These are phyloP conservation scores for Quadriops clusia DNA, from an alignment of 2,888 invertebrate genomes.

Conservation along the genomic window DNA sequence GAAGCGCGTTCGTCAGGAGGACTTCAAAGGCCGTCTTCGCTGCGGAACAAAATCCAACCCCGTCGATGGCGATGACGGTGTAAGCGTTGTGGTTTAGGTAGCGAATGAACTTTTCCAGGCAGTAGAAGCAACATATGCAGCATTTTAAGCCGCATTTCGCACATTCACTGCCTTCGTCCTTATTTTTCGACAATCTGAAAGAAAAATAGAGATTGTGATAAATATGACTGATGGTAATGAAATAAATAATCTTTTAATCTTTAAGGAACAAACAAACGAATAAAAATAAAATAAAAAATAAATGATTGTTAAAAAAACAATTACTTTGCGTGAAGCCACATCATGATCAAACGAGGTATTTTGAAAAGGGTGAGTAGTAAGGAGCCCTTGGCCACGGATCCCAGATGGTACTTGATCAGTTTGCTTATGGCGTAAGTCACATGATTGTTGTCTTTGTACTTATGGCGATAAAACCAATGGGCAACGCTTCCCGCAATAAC, in stretches of 20 bases:
- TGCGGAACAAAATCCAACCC: slow-evolving; percentile 81
- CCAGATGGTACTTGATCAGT: slow-evolving; percentile 78
- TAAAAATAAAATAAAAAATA: slow-evolving; percentile 3
- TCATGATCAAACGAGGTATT: slow-evolving; percentile 76
- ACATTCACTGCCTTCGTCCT: slow-evolving; percentile 62
- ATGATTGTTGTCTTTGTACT: slow-evolving; percentile 53
- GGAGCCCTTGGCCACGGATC: slow-evolving; percentile 91
- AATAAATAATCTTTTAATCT: too few relatives aligned
- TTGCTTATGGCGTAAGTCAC: slow-evolving; percentile 62
- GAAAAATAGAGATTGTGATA: slow-evolving; percentile 4
- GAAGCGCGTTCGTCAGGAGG: slow-evolving; percentile 67
- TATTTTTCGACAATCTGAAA: slow-evolving; percentile 50
- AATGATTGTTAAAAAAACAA: slow-evolving; percentile 25
- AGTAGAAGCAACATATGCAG: slow-evolving; percentile 84
- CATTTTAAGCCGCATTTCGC: slow-evolving; percentile 64
- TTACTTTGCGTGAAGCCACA: slow-evolving; percentile 83
- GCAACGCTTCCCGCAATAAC: slow-evolving; percentile 87
- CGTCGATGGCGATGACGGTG: slow-evolving; percentile 85
- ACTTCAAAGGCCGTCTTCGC: slow-evolving; percentile 81
- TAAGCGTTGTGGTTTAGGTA: slow-evolving; percentile 93
- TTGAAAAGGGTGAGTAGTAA: slow-evolving; percentile 88
- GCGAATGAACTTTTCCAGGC: slow-evolving; percentile 81
- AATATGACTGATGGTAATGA: neutral
- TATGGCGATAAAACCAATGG: slow-evolving; percentile 84
- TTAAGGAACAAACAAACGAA: too few relatives aligned